Base-by-base conservation (phyloP, 2,113 vertebrate species). In the Budorcas taxicolor region DNA sequence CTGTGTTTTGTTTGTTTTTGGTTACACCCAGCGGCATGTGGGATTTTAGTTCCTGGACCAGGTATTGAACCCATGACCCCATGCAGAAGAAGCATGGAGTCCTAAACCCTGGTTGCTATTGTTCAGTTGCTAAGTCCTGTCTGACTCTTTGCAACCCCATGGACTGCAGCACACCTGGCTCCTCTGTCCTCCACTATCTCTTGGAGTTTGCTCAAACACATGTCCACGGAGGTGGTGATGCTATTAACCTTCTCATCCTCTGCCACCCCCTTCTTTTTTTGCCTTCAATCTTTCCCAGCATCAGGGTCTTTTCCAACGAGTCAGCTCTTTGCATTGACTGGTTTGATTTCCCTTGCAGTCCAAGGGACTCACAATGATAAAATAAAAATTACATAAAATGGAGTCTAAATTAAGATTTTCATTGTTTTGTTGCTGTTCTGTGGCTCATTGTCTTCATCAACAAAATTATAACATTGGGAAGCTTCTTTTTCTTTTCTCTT, bases 391-490 rank as follows among this genome's bases (percentile, higher is more conserved):
- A 97, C 82, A 91, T 85, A 84, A 96, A 93, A 95, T 55, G 90
- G 53, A 85, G 88, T 96, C 94, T 97, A 97, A 97, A 97, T 97
- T 97, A 97, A 98, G 95, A 36, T 90, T 88, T 97, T 98, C 94
- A 97, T 98, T 74, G 67, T 74, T 40, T 40, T 74, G 36, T 74
- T 74, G 67, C 67, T 6, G 19, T 40, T 74, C 67, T 1, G 1
- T 74, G 67, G 67, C n/a, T 74, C 36, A 40, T 74, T 96, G 96
- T 98, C 97, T 96, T 96, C 85, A 64, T 71, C 84, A 94, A 82
- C 90, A 97, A 96, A 96, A 94, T 93, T 94, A 62, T 85, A 80
- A 90, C 47, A 13, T 78, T 92, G 90, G 87, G 90, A 97, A 91
- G 87, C 88, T 92, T 90, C 89, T 90, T 97, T 95, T 97, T 94